Evolutionary conservation across 2,888 invertebrate species (phyloP), one percentile per base, ranked within the genome.

Genomic region (Pimpla rufipes): DNA sequence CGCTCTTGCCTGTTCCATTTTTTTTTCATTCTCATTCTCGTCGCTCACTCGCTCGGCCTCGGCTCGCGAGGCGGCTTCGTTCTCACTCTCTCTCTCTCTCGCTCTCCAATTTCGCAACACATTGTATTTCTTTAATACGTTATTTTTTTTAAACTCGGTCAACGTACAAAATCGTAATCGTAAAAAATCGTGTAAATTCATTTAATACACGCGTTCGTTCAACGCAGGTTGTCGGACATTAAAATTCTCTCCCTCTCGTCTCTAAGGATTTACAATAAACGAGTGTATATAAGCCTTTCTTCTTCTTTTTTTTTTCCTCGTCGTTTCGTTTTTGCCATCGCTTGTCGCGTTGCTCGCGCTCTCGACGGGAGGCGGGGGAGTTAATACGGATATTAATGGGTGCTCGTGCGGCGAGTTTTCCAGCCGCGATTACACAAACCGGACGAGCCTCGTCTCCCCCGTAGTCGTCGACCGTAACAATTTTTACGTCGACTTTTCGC

Each of bases 121-220:
- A 74, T 77, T 68, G 52, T 78, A 59, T 79, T 83, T 79, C 71
- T 29, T 80, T 74, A 57, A 77, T 83, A 83, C 74, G 81, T 85
- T 85, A 86, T 79, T 29, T 29, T 29, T 29, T 29, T 85, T 85
- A 84, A 78, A 80, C 82, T 86, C 83, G 84, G 75, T 87, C 85
- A 83, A 88, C 83, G 89, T 90, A 90, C 85, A 90, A 90, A 90
- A 90, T 88, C 79, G 85, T 89, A 88, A 89, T 88, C 86, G 88
- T 89, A 90, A 90, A 90, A 90, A 90, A 88, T 85, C 73, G 85
- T 90, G 89, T 89, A 90, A 90, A 89, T 89, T 86, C 85, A 89
- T 85, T 85, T 68, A 80, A 82, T 82, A 85, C 79, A 5, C 79
- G 82, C 62, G 62, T 37, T 85, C 75, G 75, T 52, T 79, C 21